Base-by-base conservation (phyloP, 2,113 vertebrate genomes). In the Urocitellus parryii region DNA sequence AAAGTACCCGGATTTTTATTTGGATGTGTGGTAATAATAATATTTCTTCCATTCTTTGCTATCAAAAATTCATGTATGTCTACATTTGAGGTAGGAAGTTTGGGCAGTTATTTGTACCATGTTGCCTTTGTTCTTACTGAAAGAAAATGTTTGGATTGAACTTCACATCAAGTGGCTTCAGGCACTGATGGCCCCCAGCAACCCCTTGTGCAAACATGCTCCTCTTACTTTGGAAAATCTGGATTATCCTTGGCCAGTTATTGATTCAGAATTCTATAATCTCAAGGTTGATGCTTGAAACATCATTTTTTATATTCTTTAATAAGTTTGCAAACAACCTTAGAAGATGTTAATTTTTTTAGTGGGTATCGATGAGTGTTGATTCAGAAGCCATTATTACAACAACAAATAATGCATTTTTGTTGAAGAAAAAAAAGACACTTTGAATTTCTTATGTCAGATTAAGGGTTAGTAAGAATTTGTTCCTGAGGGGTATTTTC, bases 401-500 rank as follows among this genome's bases (percentile, higher is more conserved):
- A 34, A 45, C 42, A 78, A 25, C 24, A 96, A 32, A 39, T 84
- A 73, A 83, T 94, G 76, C 34, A 96, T 92, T 93, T 76, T 27
- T 97, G 61, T 72, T 68, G 96, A 73, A 95, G 9, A 48, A 91
- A 96, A 84, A 89, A 96, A 10, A 56, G 92, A 93, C 83, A 81
- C 27, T 97, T 97, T 92, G 29, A 17, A 12, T 96, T 96, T 93
- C 58, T 76, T 95, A 70, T 72, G 70, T 88, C 67, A 84, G 65
- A 42, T 89, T 96, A 87, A 94, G 67, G 53, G 29, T 80, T 68
- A 76, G 84, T 92, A 24, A 65, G 85, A 92, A 97, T 70, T 63
- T 61, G 27, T 56, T 96, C 29, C 25, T 94, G 39, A 96, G 88
- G 91, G 95, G 42, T 85, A 93, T 97, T 70, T 97, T 78, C n/a